Evolutionary conservation across 2,113 vertebrate species (phyloP), one percentile per base, ranked within the genome.

Genomic region (Equus przewalskii): DNA sequence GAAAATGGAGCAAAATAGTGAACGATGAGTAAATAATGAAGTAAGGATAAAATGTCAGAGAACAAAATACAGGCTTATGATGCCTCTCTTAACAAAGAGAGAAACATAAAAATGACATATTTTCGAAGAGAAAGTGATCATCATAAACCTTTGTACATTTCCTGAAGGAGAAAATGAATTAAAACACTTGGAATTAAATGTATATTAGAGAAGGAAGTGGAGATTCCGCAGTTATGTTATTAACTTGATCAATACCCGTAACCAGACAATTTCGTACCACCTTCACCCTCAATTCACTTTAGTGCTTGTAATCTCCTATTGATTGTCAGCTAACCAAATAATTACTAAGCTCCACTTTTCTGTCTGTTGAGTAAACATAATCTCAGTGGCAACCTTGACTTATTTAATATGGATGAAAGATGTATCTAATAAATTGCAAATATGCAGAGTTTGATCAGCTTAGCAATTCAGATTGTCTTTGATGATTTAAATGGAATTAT

Each of bases 191-290:
- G 7, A 93, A 94, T 7, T 89, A 44, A 94, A 89, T 64, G 30
- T 19, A 28, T 89, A 82, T 51, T 51, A 78, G 14, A 67, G 16
- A 80, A 65, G 60, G 62, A 72, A 94, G 44, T 80, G 33, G n/a
- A 6, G 11, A 60, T 62, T 64, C 65, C 79, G 22, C 33, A 46
- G 22, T 97, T 81, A 67, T 46, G 33, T 70, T 79, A 96, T 96
- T 96, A 97, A 82, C 8, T 85, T 97, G 93, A 96, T 96, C 80
- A 89, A 97, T 97, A 93, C 8, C 22, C 46, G 64, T 83, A 94
- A 96, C 81, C 54, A 78, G 54, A 83, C 33, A 85, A 91, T 96
- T 97, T 75, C 97, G 7, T 33, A 65, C 13, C 58, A 85, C 36
- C 21, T 82, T 89, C 78, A 62, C 15, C 51, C 44, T 81, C 33